Base-by-base conservation (phyloP, 2,113 vertebrate species). In the Oxyruncus cristatus region DNA sequence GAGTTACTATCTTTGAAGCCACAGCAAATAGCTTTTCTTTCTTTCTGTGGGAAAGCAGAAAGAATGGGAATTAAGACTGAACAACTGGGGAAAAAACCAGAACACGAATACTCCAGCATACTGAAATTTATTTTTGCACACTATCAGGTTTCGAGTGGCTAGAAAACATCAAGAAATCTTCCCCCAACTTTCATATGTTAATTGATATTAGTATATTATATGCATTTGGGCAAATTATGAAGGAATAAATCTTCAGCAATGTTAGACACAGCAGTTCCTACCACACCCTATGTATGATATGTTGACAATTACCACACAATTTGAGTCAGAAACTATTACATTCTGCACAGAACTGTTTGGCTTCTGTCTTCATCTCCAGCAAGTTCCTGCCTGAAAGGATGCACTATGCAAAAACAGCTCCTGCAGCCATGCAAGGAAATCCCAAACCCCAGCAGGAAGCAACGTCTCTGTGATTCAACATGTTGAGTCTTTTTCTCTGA, bases 361-460 rank as follows among this genome's bases (percentile, higher is more conserved):
- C 61, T 94, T 82, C 74, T 85, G 61, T 47, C 61, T 94, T 82
- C 74, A 90, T 33, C 74, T 89, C 62, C 46, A 41, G 12, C 67
- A 85, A 90, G 71, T 70, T 94, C 91, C 80, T 90, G 85, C 61
- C 79, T 63, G 35, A 88, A 55, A 44, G 59, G 59, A 89, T 0
- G 4, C 30, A 70, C 75, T 74, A 58, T 8, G 2, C 46, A 85
- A 75, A 95, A 88, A 32, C 87, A 79, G 67, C 46, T 89, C 71
- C 37, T 55, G 50, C 65, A 80, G 80, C 61, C 77, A 82, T 3
- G 72, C 42, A 90, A 90, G 94, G 93, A 97, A 97, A 93, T 95
- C 82, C 91, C 91, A 93, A 83, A 80, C 41, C 30, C 75, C 59
- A 88, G 63, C 86, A 96, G 95, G 92, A 96, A 96, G 62, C 74